Evolutionary conservation across 2,113 vertebrate genomes (phyloP).

Genomic region (Nipponia nippon): DNA sequence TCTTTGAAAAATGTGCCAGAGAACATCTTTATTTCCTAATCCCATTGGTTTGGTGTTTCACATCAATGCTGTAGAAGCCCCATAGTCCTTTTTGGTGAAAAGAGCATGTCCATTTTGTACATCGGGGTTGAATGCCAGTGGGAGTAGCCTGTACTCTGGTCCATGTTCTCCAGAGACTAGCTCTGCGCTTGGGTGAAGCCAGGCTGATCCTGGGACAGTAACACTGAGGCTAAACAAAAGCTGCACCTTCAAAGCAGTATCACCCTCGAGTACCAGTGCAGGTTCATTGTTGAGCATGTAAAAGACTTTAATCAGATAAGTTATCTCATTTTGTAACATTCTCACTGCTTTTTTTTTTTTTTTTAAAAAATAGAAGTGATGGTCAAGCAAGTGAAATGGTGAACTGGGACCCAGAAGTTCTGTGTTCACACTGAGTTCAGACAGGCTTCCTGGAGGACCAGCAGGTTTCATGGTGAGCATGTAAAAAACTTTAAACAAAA

Average conservation of each 20-base stretch:
- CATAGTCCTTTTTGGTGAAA: background rate
- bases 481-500: background rate
- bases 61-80: background rate
- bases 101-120: accelerated
- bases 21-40: background rate
- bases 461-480: background rate
- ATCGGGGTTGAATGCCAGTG: background rate
- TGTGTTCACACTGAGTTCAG: background rate
- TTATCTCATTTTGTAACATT: background rate
- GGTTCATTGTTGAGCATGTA: background rate
- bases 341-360: background rate
- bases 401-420: background rate
- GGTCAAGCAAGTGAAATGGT: background rate
- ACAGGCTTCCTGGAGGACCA: background rate
- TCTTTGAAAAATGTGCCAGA: background rate
- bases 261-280: background rate
- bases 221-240: background rate
- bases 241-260: background rate
- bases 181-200: background rate
- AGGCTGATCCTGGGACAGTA: background rate
- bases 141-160: background rate
- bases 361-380: background rate
- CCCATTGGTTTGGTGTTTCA: background rate
- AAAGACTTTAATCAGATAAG: background rate
- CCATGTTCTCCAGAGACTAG: background rate